Evolutionary conservation across 2,113 vertebrate genomes (phyloP).

Genomic region (Notothenia rossii): DNA sequence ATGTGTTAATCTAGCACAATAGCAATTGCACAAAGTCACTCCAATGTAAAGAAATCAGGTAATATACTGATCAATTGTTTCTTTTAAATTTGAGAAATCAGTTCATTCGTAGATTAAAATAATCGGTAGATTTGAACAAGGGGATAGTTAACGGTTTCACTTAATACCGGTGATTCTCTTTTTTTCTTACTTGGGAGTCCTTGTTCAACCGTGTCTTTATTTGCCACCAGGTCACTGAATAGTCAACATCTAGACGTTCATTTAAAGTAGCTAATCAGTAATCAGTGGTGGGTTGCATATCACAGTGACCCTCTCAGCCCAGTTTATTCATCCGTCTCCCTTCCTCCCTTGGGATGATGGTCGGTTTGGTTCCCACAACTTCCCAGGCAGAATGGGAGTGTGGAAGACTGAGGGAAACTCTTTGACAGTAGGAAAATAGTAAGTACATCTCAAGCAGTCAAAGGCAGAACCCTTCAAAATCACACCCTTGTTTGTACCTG

Average conservation of each 20-base stretch:
- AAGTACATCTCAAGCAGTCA: conserved; percentile 2
- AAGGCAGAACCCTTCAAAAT: neutral
- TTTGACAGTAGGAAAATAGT: conserved; percentile 3
- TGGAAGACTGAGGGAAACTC: conserved; percentile 29
- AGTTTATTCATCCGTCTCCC: conserved; percentile 42
- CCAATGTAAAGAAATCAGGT: conserved; percentile 38
- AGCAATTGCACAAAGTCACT: too few species aligned
- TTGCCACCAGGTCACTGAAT: neutral
- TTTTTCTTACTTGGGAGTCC: neutral
- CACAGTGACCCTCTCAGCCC: conserved; percentile 24
- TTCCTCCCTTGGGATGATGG: conserved; percentile 65
- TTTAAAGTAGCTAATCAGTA: conserved; percentile 35
- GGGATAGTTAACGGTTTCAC: too few species aligned
- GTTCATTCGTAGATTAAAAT: conserved; percentile 13
- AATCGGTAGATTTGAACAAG: neutral
- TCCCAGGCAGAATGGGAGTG: conserved; percentile 53
- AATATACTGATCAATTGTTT: conserved; percentile 7
- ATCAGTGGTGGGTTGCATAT: conserved; percentile 21
- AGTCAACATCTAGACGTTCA: neutral
- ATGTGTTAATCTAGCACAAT: too few species aligned
- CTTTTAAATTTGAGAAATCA: conserved; percentile 1
- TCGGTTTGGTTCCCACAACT: conserved; percentile 57
- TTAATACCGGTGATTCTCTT: neutral
- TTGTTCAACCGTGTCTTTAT: neutral
- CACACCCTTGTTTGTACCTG: neutral